These are phyloP conservation scores for Casuarius casuarius DNA, from an alignment of 2,113 vertebrate species.

Conservation along the genomic window DNA sequence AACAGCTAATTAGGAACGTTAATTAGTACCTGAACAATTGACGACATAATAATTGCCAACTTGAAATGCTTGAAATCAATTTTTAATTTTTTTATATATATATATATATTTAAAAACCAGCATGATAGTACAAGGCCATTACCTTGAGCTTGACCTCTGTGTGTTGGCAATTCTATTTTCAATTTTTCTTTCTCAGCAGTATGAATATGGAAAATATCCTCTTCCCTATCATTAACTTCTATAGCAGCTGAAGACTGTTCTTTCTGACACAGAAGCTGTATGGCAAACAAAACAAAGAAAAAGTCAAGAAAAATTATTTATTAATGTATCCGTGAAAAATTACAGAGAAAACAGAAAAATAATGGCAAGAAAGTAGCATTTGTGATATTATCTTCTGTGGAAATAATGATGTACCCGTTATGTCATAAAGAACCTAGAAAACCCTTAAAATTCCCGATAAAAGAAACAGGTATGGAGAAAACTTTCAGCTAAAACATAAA, in stretches of 20 bases:
- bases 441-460: neutral
- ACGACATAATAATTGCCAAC: neutral
- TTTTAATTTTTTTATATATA: neutral
- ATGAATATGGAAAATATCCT: neutral
- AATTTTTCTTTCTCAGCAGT: conserved; percentile 54
- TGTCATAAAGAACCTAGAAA: neutral
- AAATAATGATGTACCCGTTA: neutral
- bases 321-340: neutral
- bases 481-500: neutral
- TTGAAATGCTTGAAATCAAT: neutral
- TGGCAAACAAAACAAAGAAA: conserved; percentile 24
- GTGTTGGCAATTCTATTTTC: conserved; percentile 54
- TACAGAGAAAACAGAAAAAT: conserved; percentile 12
- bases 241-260: conserved; percentile 65
- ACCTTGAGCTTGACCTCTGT: conserved; percentile 80
- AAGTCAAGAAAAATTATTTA: neutral
- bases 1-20: neutral
- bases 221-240: conserved; percentile 15
- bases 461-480: neutral
- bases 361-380: neutral
- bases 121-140: neutral
- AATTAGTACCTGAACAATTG: neutral
- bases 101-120: neutral
- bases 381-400: neutral
- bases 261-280: conserved; percentile 77